Base-by-base conservation (phyloP, 2,113 vertebrate species). In the Percina caprodes region DNA sequence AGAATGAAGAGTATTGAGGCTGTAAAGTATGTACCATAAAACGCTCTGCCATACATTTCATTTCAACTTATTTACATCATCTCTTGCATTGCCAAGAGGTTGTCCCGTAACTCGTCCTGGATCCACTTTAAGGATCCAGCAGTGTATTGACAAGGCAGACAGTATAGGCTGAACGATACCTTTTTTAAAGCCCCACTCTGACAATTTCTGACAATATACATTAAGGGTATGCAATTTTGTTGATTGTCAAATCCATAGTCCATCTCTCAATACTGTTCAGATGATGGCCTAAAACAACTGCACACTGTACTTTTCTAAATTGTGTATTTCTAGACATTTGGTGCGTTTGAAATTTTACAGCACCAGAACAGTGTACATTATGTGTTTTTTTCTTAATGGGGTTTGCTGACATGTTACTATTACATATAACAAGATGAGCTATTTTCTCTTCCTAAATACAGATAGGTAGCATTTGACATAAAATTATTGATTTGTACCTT, bases 401-500 rank as follows among this genome's bases (percentile, higher is more conserved):
- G 13, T 58, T 58, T 58, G 23, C 19, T 26, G 55, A 58, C 39
- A 42, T 39, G 39, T 39, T 39, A 39, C 39, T 39, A 39, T 39
- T 39, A 39, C 39, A 18, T 19, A 15, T 19, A 21, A 46, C 24
- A 52, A 61, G 19, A 35, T 16, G 24, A 30, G n/a, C 23, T 1
- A 12, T 46, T 23, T 46, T 60, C 11, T 33, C 33, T 45, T 24
- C 42, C 26, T n/a, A 30, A 16, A 56, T 42, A 61, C 7, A 61
- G 23, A 33, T 18, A 56, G n/a, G 35, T 54, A 23, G 14, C 33
- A 62, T 30, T 54, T 45, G 69, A 93, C 92, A 58, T 23, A 9
- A 68, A n/a, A 7, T 3, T 11, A 39, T 30, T 54, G 12, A 51
- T 60, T 58, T 21, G 90, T 91, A 99, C 98, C 93, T 99, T 99